Conservation (phyloP, 1,140 invertebrate genomes). For the silkworm (Bombyx mori) region ASM3026992v2 NC_085131.1:3354501-3355000, state of each 20-base stretch:
- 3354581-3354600: neutral
- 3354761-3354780: constrained; percentile 97
- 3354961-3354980: no score
- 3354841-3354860: constrained; percentile 99
- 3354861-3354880: constrained; percentile 97
- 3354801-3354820: constrained; percentile 99
- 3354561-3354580: neutral
- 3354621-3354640: constrained; percentile 22
- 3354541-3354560: neutral
- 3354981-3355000: no score
- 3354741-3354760: constrained; percentile 98
- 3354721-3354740: constrained; percentile 99
- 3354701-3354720: constrained; percentile 88
- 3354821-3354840: constrained; percentile 99
- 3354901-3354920: constrained; percentile 98
- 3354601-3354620: neutral
- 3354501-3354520: no score
- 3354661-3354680: constrained; percentile 88
- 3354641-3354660: constrained; percentile 92
- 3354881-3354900: constrained; percentile 96
- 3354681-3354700: constrained; percentile 92
- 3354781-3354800: constrained; percentile 95
- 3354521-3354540: no score
- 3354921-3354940: no score
- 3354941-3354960: no score